Percentiles rank a stretch among this genome's conserved stretches.
phyloP scores from a whole-genome alignment of 2,888 invertebrate species.

The Spodoptera exigua region DNA sequence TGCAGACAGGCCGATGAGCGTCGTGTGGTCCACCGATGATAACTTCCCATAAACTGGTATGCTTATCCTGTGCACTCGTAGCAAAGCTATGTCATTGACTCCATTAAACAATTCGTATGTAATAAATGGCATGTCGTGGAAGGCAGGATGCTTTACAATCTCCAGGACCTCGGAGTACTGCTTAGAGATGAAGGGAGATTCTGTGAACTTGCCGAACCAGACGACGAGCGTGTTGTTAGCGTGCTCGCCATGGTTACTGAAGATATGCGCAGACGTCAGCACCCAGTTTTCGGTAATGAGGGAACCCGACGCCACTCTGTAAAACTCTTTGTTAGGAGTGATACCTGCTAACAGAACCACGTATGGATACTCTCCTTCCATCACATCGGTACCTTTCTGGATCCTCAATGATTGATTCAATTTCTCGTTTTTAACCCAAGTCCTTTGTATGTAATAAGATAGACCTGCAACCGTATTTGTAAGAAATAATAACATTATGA shows the following conservation, averaged over 20 bases:
- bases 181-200: not conserved
- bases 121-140: not conserved
- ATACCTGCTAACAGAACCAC: slow-evolving; percentile 10
- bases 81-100: slow-evolving; percentile 6
- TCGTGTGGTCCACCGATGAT: not conserved
- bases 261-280: slow-evolving; percentile 10
- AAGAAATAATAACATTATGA: not conserved
- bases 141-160: slow-evolving; percentile 1
- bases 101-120: not conserved
- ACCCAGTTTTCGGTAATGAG: not conserved
- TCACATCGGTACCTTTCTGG: not conserved
- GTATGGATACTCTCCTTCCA: slow-evolving; percentile 2
- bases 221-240: slow-evolving; percentile 1
- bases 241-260: not conserved
- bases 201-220: slow-evolving; percentile 8
- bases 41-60: not conserved
- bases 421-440: not conserved
- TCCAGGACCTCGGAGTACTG: slow-evolving; percentile 1
- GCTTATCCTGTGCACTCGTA: not conserved
- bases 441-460: not conserved
- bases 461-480: not conserved
- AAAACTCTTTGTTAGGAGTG: not conserved
- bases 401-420: not conserved
- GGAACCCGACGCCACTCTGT: slow-evolving; percentile 5
- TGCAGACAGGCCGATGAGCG: slow-evolving; percentile 1